These are phyloP conservation scores for Peromyscus melanophrys DNA, from an alignment of 2,797 vertebrate genomes.

Conservation along the genomic window DNA sequence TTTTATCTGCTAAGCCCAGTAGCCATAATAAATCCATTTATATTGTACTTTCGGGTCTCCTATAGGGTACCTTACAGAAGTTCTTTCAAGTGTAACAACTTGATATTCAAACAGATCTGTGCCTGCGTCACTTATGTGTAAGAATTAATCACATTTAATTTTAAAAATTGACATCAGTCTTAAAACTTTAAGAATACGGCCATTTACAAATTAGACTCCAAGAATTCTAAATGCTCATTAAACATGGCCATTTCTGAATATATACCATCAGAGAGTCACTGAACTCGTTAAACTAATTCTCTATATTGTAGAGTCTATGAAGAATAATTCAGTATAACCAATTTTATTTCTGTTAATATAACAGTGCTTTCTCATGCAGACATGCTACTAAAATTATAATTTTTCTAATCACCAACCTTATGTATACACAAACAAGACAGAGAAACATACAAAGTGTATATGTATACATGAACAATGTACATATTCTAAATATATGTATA, in stretches of 20 bases:
- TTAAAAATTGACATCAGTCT: not conserved
- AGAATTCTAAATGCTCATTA: conserved; percentile 55
- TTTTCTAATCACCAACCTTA: conserved; percentile 45
- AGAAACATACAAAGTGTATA: not conserved
- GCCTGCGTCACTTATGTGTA: not conserved
- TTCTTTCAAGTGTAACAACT: conserved; percentile 15
- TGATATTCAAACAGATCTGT: conserved; percentile 13
- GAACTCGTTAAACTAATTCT: conserved; percentile 59
- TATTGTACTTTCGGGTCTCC: not conserved
- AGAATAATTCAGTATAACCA: not conserved
- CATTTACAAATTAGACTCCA: conserved; percentile 54
- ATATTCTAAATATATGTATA: not conserved
- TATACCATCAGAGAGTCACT: not conserved
- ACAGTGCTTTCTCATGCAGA: conserved; percentile 56
- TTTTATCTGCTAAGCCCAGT: not conserved
- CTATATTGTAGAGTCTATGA: not conserved
- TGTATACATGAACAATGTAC: not conserved
- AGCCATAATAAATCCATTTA: not conserved
- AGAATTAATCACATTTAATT: conserved; percentile 24
- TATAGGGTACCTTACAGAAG: not conserved
- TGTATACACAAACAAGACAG: not conserved
- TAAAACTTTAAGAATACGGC: conserved; percentile 14
- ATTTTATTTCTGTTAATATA: conserved; percentile 51
- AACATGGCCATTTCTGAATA: conserved; percentile 41
- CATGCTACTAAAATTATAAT: not conserved